Percentiles rank a stretch among this genome's conserved stretches.
Conservation (phyloP, 2,113 vertebrate genomes). For the Anarrhichthys ocellatus region DNA sequence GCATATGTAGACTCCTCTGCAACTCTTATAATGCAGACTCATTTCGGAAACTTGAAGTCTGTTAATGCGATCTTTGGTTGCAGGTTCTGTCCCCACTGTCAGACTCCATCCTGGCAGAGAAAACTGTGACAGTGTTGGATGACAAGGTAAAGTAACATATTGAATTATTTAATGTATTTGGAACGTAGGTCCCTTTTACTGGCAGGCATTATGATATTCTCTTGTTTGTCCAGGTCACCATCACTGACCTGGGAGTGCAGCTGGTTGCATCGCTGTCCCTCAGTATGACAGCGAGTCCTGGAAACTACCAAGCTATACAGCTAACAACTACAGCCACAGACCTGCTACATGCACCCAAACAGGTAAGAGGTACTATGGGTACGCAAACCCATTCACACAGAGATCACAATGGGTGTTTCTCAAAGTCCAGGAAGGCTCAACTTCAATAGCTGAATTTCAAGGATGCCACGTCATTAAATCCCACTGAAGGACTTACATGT, state of each 20-base stretch:
- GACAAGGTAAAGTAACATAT: slow-evolving; percentile 88
- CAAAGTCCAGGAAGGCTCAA: neutral
- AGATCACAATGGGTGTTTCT: neutral
- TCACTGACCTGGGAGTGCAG: slow-evolving; percentile 92
- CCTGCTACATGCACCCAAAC: slow-evolving; percentile 87
- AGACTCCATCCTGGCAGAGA: slow-evolving; percentile 97
- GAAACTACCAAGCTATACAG: slow-evolving; percentile 86
- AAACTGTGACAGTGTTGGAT: slow-evolving; percentile 92
- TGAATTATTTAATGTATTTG: neutral
- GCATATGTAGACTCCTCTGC: neutral
- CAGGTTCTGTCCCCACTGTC: slow-evolving; percentile 96
- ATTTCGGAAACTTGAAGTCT: neutral
- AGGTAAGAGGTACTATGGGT: slow-evolving; percentile 81
- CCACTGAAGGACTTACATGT: no score
- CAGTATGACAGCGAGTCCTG: slow-evolving; percentile 86
- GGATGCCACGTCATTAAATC: neutral
- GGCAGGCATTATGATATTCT: neutral
- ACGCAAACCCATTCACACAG: slow-evolving; percentile 6
- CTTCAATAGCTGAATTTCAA: neutral
- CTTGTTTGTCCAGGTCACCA: slow-evolving; percentile 84
- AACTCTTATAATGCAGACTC: neutral
- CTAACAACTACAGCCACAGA: slow-evolving; percentile 88
- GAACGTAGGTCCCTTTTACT: neutral
- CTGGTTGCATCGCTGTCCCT: slow-evolving; percentile 90
- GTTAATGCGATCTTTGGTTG: neutral